Evolutionary conservation across 2,113 vertebrate species (phyloP).

Genomic region (Melierax canorus): DNA sequence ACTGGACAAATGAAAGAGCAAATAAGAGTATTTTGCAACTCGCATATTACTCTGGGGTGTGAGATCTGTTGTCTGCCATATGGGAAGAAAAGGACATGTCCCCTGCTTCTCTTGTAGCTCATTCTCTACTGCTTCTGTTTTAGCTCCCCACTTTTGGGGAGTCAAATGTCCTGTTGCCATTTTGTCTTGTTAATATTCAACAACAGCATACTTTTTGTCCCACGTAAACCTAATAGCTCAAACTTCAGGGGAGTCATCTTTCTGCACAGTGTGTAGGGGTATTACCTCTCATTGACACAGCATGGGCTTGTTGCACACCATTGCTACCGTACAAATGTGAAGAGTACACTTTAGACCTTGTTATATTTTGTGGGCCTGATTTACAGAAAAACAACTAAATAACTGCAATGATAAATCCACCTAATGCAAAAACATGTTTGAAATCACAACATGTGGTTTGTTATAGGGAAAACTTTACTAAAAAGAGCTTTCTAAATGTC

Average conservation of each 20-base stretch:
- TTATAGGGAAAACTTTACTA: not conserved
- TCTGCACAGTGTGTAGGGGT: not conserved
- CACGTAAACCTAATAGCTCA: not conserved
- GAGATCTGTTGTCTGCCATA: not conserved
- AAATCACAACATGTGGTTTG: not conserved
- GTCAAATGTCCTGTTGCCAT: not conserved
- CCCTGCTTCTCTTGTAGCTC: not conserved
- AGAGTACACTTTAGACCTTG: not conserved
- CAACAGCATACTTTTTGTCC: not conserved
- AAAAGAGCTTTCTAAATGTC: not conserved
- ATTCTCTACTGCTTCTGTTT: not conserved
- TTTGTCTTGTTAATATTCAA: not conserved
- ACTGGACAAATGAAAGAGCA: not conserved
- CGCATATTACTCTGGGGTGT: rapidly evolving
- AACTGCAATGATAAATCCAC: not conserved
- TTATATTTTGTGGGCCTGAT: not conserved
- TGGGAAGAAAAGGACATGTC: not conserved
- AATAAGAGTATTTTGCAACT: not conserved
- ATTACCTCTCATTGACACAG: not conserved
- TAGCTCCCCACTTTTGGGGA: not conserved
- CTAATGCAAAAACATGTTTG: not conserved
- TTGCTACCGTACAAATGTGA: not conserved
- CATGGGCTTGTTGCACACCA: not conserved
- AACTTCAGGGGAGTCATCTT: not conserved
- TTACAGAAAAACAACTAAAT: not conserved